Percentiles rank a stretch among this genome's conserved stretches.
These are phyloP conservation scores for Cacatua alba DNA, from an alignment of 2,113 vertebrate genomes.

Conservation along the genomic window DNA sequence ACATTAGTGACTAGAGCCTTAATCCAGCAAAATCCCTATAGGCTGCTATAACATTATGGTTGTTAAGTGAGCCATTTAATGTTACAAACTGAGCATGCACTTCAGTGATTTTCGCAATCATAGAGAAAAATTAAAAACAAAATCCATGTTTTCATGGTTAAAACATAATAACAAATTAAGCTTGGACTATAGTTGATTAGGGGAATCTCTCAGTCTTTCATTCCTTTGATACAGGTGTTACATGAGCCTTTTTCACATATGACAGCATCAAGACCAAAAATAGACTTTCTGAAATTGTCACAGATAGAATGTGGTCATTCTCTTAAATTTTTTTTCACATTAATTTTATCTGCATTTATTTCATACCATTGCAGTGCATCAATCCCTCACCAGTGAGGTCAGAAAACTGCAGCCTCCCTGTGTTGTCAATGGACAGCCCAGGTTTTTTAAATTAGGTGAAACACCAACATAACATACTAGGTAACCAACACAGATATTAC, in stretches of 20 bases:
- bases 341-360: not conserved
- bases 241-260: not conserved
- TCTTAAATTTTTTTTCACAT: not conserved
- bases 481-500: not conserved
- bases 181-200: not conserved
- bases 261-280: not conserved
- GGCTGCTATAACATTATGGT: not conserved
- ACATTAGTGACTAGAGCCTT: not conserved
- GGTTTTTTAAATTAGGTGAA: not conserved
- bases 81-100: not conserved
- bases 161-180: not conserved
- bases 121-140: not conserved
- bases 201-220: not conserved
- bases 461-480: not conserved
- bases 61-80: not conserved
- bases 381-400: not conserved
- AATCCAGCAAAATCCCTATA: not conserved
- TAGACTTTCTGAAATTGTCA: not conserved
- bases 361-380: not conserved
- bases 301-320: not conserved
- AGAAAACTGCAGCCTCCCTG: not conserved
- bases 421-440: not conserved
- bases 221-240: not conserved
- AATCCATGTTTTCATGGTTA: not conserved
- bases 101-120: not conserved